Evolutionary conservation across 2,888 invertebrate species (phyloP).

Genomic region (Helleia helle): DNA sequence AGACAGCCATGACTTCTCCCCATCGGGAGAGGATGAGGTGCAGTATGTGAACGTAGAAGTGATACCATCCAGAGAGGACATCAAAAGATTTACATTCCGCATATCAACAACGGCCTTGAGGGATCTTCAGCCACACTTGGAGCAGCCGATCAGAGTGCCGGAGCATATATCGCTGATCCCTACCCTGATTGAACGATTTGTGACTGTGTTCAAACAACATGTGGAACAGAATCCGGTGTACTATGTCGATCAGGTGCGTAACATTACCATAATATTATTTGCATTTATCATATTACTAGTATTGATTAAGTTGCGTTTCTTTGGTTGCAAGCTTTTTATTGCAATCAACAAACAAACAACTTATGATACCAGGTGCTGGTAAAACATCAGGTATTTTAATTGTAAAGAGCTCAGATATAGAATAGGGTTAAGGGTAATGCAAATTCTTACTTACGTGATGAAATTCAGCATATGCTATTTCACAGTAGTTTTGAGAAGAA

Average conservation of each 20-base stretch:
- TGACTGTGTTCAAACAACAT: constrained; percentile 86
- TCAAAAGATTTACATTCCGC: constrained; percentile 78
- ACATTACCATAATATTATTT: too few relatives aligned
- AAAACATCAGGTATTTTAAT: too few relatives aligned
- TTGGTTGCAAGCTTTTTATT: too few relatives aligned
- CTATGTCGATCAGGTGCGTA: constrained; percentile 65
- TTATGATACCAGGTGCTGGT: too few relatives aligned
- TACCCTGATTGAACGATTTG: constrained; percentile 86
- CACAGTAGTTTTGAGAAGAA: too few relatives aligned
- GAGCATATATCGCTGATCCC: constrained; percentile 72
- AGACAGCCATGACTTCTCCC: constrained; percentile 80
- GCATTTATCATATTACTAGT: too few relatives aligned
- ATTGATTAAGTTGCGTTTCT: too few relatives aligned
- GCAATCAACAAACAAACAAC: too few relatives aligned
- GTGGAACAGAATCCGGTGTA: constrained; percentile 80
- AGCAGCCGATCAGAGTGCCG: constrained; percentile 42
- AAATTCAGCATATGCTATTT: too few relatives aligned
- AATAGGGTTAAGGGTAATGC: too few relatives aligned
- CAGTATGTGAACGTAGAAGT: constrained; percentile 90
- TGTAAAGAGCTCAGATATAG: too few relatives aligned
- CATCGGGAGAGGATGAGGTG: constrained; percentile 77
- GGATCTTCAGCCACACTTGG: constrained; percentile 73
- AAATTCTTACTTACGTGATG: too few relatives aligned
- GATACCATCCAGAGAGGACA: constrained; percentile 74
- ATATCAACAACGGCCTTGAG: constrained; percentile 85